Percentiles rank a stretch among this genome's conserved stretches.
Conservation (phyloP, 2,888 invertebrate genomes). For the Dynastes hyllus region DNA sequence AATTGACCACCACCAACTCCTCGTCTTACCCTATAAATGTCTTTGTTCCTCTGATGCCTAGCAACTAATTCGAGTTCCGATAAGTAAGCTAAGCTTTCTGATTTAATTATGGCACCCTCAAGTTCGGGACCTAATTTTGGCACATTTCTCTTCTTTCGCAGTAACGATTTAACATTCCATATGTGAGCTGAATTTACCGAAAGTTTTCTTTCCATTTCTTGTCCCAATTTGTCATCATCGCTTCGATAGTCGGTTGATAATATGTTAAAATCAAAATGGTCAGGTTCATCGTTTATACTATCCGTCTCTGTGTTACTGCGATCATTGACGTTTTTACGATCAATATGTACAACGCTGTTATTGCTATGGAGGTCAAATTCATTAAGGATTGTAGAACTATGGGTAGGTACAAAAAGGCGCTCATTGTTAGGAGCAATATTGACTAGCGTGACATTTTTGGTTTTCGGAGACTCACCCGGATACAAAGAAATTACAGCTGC, state of each 20-base stretch:
- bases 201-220: constrained; percentile 49
- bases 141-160: constrained; percentile 65
- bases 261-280: constrained; percentile 19
- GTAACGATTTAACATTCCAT: constrained; percentile 68
- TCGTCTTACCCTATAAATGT: constrained; percentile 73
- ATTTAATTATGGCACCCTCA: constrained; percentile 72
- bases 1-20: constrained; percentile 57
- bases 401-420: constrained; percentile 50
- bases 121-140: constrained; percentile 71
- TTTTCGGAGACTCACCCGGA: constrained; percentile 59
- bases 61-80: constrained; percentile 72
- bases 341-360: constrained; percentile 19
- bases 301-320: constrained; percentile 18
- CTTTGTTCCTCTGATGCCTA: constrained; percentile 72
- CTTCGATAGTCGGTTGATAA: constrained; percentile 39
- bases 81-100: constrained; percentile 73
- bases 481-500: constrained; percentile 71
- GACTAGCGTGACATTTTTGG: constrained; percentile 70
- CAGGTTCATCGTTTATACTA: constrained; percentile 44
- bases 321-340: constrained; percentile 39
- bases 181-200: constrained; percentile 56
- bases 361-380: constrained; percentile 39
- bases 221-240: constrained; percentile 24
- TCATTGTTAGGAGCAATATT: constrained; percentile 66
- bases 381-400: constrained; percentile 45